A percentile compares a stretch with the other conserved stretches of the same genome.
Evolutionary conservation across 2,113 vertebrate species (phyloP).

Genomic region (Chauna torquata): DNA sequence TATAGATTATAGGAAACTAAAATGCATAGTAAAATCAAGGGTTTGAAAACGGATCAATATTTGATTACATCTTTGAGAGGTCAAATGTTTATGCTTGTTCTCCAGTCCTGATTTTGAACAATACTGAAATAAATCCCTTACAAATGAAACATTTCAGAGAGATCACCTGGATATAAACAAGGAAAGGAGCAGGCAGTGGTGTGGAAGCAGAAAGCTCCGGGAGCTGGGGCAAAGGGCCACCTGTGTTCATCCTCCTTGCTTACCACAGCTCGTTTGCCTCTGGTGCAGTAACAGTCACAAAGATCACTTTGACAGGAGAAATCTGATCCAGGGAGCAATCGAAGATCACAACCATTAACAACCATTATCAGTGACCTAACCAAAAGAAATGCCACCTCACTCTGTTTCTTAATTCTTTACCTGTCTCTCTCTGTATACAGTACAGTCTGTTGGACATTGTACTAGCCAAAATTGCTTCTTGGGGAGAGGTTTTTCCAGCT

Average conservation of each 20-base stretch:
- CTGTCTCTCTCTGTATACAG: neutral
- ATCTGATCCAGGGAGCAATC: neutral
- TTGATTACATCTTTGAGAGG: constrained; percentile 24
- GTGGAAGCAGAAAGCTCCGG: neutral
- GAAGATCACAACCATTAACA: neutral
- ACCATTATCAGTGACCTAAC: neutral
- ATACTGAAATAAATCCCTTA: neutral
- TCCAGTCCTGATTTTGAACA: neutral
- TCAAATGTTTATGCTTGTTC: neutral
- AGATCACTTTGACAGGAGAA: neutral
- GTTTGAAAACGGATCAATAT: constrained; percentile 64
- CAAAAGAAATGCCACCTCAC: neutral
- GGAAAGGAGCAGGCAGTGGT: neutral
- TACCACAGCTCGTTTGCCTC: neutral
- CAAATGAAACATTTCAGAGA: neutral
- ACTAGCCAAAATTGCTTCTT: neutral
- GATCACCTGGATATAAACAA: constrained; percentile 14
- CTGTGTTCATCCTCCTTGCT: constrained; percentile 33
- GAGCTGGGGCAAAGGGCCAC: neutral
- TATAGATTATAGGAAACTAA: constrained; percentile 70
- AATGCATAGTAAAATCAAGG: constrained; percentile 54
- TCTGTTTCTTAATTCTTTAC: neutral
- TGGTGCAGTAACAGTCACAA: constrained; percentile 13
- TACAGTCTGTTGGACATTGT: neutral
- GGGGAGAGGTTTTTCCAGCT: neutral